phyloP scores from a whole-genome alignment of 2,113 vertebrate genomes.

The Phrynocephalus versicolor region DNA sequence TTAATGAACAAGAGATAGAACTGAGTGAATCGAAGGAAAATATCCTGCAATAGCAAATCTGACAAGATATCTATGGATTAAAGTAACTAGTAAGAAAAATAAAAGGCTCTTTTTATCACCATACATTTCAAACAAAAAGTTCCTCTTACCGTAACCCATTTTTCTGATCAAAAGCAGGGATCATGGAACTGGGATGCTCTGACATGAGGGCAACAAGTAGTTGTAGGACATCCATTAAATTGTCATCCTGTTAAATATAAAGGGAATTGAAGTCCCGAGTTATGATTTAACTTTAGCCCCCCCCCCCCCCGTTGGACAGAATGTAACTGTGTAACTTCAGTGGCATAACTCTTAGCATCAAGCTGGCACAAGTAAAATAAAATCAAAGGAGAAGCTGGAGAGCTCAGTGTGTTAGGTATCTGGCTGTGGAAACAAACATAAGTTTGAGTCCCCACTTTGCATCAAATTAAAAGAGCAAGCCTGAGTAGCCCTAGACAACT shows the following conservation, averaged over 20 bases:
- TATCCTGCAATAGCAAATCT: not conserved
- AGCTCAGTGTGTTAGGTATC: too few relatives aligned
- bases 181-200: constrained; percentile 93
- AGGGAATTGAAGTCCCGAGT: not conserved
- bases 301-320: too few relatives aligned
- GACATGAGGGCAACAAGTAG: constrained; percentile 96
- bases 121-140: constrained; percentile 30
- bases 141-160: constrained; percentile 91
- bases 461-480: too few relatives aligned
- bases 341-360: too few relatives aligned
- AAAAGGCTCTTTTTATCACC: constrained; percentile 16
- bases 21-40: constrained; percentile 2
- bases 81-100: not conserved
- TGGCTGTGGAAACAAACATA: too few relatives aligned
- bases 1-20: not conserved
- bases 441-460: too few relatives aligned
- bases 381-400: too few relatives aligned
- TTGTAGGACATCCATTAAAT: constrained; percentile 97
- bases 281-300: not conserved
- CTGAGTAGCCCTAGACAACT: too few relatives aligned
- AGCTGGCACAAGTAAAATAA: too few relatives aligned
- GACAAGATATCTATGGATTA: not conserved
- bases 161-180: constrained; percentile 95
- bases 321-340: too few relatives aligned
- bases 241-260: constrained; percentile 87